phyloP scores from a whole-genome alignment of 2,113 vertebrate species.

The Aspiorhynchus laticeps region DNA sequence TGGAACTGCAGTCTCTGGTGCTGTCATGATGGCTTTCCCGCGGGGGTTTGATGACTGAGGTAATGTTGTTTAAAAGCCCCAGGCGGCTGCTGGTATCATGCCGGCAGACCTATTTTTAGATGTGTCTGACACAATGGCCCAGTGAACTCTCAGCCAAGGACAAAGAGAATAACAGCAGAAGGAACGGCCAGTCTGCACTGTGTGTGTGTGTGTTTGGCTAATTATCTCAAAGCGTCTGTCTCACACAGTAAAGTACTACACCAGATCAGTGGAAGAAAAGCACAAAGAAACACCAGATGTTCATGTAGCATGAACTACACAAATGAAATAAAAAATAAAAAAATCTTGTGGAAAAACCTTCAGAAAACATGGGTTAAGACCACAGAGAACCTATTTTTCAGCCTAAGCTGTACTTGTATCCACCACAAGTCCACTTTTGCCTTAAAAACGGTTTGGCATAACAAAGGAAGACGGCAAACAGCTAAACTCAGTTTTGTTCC shows the following conservation, averaged over 20 bases:
- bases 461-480: background rate
- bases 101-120: slow-evolving; percentile 57
- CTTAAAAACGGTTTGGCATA: background rate
- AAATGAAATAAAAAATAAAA: background rate
- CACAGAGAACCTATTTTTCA: background rate
- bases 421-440: background rate
- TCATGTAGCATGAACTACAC: background rate
- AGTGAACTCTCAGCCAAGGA: slow-evolving; percentile 58
- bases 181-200: slow-evolving; percentile 22
- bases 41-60: slow-evolving; percentile 42
- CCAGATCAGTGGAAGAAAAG: slow-evolving; percentile 29
- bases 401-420: background rate
- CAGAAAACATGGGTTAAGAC: background rate
- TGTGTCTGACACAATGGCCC: slow-evolving; percentile 56
- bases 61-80: slow-evolving; percentile 46
- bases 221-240: background rate
- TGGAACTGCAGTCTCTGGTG: slow-evolving; percentile 18
- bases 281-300: background rate
- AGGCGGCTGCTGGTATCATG: slow-evolving; percentile 43
- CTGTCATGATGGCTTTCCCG: slow-evolving; percentile 17
- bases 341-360: background rate
- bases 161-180: slow-evolving; percentile 45
- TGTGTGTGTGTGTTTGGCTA: slow-evolving; percentile 22
- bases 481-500: background rate
- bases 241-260: slow-evolving; percentile 37